Conservation (phyloP, 2,888 invertebrate species). For the Drosophila subquinaria region DNA sequence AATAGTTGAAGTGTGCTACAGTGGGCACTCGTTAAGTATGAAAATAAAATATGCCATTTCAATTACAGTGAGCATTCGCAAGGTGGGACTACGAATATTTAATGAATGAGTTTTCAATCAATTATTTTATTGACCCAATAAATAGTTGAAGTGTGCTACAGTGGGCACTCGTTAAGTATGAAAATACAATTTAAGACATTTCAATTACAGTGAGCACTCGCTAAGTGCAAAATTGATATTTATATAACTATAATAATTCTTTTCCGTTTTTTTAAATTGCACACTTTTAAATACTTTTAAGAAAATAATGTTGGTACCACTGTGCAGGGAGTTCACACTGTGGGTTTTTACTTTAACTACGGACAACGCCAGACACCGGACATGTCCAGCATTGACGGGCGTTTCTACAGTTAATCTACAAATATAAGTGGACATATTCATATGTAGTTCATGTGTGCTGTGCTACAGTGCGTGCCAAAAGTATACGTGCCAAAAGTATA, state of each 20-base stretch:
- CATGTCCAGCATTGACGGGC: constrained; percentile 23
- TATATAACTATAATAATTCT: no score
- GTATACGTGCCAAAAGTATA: constrained; percentile 36
- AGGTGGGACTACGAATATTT: not conserved
- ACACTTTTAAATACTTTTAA: no score
- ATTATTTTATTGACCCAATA: not conserved
- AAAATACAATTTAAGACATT: not conserved
- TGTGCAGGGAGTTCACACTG: not conserved
- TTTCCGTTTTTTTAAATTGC: no score
- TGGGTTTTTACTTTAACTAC: constrained; percentile 6
- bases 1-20: not conserved
- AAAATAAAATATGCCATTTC: not conserved
- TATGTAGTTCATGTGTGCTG: constrained; percentile 9
- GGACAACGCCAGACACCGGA: constrained; percentile 14
- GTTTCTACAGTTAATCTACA: constrained; percentile 44
- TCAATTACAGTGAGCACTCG: no score
- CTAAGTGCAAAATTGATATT: no score
- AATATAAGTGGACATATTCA: constrained; percentile 18
- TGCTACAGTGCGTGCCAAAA: constrained; percentile 34
- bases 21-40: not conserved
- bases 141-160: not conserved
- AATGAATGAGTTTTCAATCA: not conserved
- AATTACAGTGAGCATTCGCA: constrained; percentile 21
- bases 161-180: not conserved
- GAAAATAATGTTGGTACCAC: not conserved